Percentiles rank a stretch among this genome's conserved stretches.
phyloP scores from a whole-genome alignment of 2,888 invertebrate species.

The Phasia obesa region DNA sequence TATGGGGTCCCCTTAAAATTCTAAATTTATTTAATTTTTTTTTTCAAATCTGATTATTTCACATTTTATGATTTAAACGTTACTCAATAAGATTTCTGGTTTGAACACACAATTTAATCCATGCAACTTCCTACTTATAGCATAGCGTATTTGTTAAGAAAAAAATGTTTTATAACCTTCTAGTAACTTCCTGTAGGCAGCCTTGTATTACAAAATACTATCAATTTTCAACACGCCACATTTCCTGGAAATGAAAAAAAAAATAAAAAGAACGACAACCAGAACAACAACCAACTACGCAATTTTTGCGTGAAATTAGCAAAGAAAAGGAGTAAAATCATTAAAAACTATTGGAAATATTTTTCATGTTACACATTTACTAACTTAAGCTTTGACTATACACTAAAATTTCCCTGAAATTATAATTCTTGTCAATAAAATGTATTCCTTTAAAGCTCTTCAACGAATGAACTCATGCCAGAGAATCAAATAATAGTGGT shows the following conservation, averaged over 20 bases:
- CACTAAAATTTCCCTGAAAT: background rate
- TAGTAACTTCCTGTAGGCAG: constrained; percentile 64
- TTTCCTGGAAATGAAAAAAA: constrained; percentile 60
- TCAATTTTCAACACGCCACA: constrained; percentile 62
- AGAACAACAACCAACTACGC: constrained; percentile 51
- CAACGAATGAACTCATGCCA: background rate
- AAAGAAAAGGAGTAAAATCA: constrained; percentile 24
- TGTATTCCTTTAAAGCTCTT: constrained; percentile 24
- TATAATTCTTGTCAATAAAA: too few species aligned
- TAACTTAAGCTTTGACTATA: too few species aligned
- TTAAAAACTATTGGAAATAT: too few species aligned
- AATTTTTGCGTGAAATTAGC: constrained; percentile 22
- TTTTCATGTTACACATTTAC: too few species aligned
- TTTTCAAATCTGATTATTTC: too few species aligned
- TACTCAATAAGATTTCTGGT: background rate
- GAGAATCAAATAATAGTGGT: constrained; percentile 11
- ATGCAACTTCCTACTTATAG: background rate
- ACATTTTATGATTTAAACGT: background rate
- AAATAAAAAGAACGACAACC: constrained; percentile 4
- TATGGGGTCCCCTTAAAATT: too few species aligned
- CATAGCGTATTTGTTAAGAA: constrained; percentile 25
- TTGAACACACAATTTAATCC: background rate
- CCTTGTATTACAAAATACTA: constrained; percentile 63
- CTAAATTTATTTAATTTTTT: too few species aligned
- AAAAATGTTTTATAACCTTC: constrained; percentile 60